Evolutionary conservation across 2,113 vertebrate genomes (phyloP), one percentile per base, ranked within the genome.

Genomic region (Cettia cetti): DNA sequence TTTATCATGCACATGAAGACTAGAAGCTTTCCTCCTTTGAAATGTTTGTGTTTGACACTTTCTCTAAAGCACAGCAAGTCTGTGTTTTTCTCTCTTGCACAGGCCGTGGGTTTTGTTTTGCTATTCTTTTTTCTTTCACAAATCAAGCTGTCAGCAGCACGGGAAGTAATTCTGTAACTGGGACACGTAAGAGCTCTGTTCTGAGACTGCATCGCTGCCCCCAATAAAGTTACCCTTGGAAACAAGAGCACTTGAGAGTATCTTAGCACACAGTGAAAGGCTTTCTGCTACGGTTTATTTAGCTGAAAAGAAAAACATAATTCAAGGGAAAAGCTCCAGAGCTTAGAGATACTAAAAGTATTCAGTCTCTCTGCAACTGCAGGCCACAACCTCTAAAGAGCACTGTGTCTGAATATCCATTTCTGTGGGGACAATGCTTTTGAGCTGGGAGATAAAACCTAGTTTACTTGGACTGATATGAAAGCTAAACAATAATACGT

Each of bases 41-140:
- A 92, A 89, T 83, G 49, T 90, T 92, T 91, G 63, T 53, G 53
- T 82, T 89, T 86, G 79, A 75, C 60, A 52, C 76, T 90, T 95
- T 63, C 60, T 85, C 80, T 81, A 28, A 28, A 88, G 82, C 79
- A 83, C 24, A 89, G 80, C 56, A 74, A 90, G 79, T 40, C 92
- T 78, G 54, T 88, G 82, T 86, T 95, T 96, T 86, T 77, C 91
- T 86, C 30, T 83, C 59, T 56, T 40, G 15, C 52, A 50, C 1
- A 2, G 50, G 75, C 88, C 86, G 63, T 59, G 71, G 59, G 64
- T 81, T 94, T 86, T 92, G 54, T 88, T 97, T 81, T 81, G 68
- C 68, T 83, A 44, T 70, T 60, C 82, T 82, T 90, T 75, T 84
- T 93, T 84, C 70, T 90, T 93, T 92, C 92, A 95, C 95, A 93